A percentile compares a stretch with the other conserved stretches of the same genome.
phyloP scores from a whole-genome alignment of 2,888 invertebrate species.

The Neelides folsomi region DNA sequence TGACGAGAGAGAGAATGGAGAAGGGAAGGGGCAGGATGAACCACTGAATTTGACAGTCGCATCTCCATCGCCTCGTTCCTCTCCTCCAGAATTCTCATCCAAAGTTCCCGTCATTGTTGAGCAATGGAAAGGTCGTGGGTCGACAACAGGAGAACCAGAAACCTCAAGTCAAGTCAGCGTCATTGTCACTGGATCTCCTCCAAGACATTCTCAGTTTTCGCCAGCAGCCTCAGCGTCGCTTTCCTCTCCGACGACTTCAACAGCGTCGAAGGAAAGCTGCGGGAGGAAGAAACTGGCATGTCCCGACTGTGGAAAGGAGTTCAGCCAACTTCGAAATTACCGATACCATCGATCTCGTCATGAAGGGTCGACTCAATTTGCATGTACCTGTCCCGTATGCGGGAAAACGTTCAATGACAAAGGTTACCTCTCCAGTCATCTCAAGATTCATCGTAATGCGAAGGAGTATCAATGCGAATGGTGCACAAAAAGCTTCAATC shows the following conservation, averaged over 20 bases:
- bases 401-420: slow-evolving; percentile 69
- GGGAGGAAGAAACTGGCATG: slow-evolving; percentile 50
- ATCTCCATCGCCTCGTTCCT: background rate
- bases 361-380: slow-evolving; percentile 64
- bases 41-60: background rate
- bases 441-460: slow-evolving; percentile 69
- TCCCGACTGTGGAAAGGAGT: slow-evolving; percentile 62
- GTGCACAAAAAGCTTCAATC: slow-evolving; percentile 72
- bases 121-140: slow-evolving; percentile 4
- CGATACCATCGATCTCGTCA: slow-evolving; percentile 70
- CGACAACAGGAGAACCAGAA: slow-evolving; percentile 9
- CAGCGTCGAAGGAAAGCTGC: slow-evolving; percentile 36
- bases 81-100: background rate
- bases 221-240: slow-evolving; percentile 5
- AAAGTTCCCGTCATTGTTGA: slow-evolving; percentile 8
- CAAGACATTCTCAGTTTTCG: slow-evolving; percentile 8
- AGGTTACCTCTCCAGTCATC: slow-evolving; percentile 65
- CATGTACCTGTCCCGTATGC: slow-evolving; percentile 59
- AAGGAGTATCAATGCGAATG: slow-evolving; percentile 43
- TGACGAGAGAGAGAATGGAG: background rate
- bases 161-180: slow-evolving; percentile 7
- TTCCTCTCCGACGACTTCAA: background rate
- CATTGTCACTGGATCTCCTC: slow-evolving; percentile 8
- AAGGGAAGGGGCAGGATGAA: background rate
- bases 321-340: slow-evolving; percentile 69